Evolutionary conservation across 2,888 invertebrate species (phyloP).

Genomic region (Tanytarsus gracilentus): DNA sequence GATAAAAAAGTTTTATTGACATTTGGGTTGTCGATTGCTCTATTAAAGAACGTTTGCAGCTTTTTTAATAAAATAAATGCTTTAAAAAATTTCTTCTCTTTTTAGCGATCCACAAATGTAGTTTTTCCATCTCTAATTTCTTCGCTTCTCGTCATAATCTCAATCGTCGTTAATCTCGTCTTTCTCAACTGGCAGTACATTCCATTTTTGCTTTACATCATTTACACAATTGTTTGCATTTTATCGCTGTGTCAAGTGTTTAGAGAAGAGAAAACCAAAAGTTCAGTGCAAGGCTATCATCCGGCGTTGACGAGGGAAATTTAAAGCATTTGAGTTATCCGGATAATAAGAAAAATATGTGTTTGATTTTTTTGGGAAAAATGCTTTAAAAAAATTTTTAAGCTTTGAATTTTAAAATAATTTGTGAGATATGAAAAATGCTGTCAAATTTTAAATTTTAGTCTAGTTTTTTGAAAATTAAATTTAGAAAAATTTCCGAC

Average conservation of each 20-base stretch:
- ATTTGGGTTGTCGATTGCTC: too few species aligned
- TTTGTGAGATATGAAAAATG: too few species aligned
- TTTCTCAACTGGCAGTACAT: slow-evolving; percentile 3
- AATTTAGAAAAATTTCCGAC: too few species aligned
- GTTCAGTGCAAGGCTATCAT: not conserved
- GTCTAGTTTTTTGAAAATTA: too few species aligned
- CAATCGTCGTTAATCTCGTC: not conserved
- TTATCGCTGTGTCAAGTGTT: slow-evolving; percentile 8
- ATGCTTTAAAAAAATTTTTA: too few species aligned
- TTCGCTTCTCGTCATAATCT: not conserved
- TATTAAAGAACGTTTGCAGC: too few species aligned
- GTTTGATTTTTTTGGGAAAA: too few species aligned
- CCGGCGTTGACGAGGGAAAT: not conserved
- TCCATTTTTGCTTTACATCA: slow-evolving; percentile 1
- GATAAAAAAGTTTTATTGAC: too few species aligned
- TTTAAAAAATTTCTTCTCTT: not conserved
- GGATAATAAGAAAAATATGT: too few species aligned
- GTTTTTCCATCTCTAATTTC: slow-evolving; percentile 5
- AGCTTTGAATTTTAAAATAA: too few species aligned
- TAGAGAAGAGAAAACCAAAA: not conserved
- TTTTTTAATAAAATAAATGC: not conserved
- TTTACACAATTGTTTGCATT: slow-evolving; percentile 10
- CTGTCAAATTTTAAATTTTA: too few species aligned
- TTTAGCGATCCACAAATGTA: not conserved
- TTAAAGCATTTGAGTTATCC: not conserved